A percentile compares a stretch with the other conserved stretches of the same genome.
These are phyloP conservation scores for Agapornis roseicollis DNA, from an alignment of 2,113 vertebrate genomes.

Conservation along the genomic window DNA sequence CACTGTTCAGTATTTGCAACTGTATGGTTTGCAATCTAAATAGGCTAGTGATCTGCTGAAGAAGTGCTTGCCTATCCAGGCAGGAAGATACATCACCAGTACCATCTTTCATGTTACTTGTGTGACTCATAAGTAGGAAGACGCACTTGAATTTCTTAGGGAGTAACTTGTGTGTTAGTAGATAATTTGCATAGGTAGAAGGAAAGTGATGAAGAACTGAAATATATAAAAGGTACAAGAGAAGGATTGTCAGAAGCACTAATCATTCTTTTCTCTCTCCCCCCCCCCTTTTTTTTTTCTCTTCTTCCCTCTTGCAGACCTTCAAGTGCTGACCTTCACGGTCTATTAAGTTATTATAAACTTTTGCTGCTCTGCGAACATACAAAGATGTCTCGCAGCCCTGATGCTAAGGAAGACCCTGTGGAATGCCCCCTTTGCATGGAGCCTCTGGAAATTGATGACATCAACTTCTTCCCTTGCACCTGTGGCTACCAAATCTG, in stretches of 20 bases:
- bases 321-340: conserved; percentile 69
- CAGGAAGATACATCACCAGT: background rate
- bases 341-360: conserved; percentile 83
- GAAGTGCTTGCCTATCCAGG: background rate
- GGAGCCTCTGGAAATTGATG: conserved; percentile 98
- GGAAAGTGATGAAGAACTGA: background rate
- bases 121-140: background rate
- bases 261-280: background rate
- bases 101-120: background rate
- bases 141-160: background rate
- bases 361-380: conserved; percentile 79
- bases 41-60: background rate
- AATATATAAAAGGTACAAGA: background rate
- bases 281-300: background rate
- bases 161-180: background rate
- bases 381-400: conserved; percentile 95
- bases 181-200: background rate
- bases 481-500: conserved; percentile 99
- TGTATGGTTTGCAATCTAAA: background rate
- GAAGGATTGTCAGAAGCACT: background rate
- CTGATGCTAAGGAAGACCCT: conserved; percentile 95
- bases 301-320: conserved; percentile 42
- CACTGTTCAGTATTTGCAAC: background rate
- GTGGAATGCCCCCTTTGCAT: conserved; percentile 99
- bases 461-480: conserved; percentile 99